Conservation (phyloP, 1,140 invertebrate genomes). For the Nebria ingens region DNA sequence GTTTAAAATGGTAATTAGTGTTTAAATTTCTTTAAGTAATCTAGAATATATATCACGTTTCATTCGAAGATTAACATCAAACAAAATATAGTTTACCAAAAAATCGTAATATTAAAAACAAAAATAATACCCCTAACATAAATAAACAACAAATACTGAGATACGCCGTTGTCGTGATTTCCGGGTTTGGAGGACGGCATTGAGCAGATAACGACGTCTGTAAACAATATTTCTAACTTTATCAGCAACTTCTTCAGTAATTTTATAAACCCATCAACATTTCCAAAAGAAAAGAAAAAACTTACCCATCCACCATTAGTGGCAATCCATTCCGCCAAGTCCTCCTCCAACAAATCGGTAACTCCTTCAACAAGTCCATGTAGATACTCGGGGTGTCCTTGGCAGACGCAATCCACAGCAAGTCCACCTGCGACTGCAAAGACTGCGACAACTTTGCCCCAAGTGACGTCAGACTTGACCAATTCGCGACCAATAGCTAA, state of each 20-base stretch:
- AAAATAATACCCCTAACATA: not conserved
- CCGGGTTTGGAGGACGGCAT: not conserved
- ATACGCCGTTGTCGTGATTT: not conserved
- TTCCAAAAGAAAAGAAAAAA: too few species aligned
- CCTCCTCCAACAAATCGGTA: slow-evolving; percentile 50
- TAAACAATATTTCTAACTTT: slow-evolving; percentile 1
- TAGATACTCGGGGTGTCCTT: slow-evolving; percentile 53
- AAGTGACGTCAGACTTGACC: slow-evolving; percentile 47
- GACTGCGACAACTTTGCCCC: slow-evolving; percentile 57
- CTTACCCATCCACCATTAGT: slow-evolving; percentile 63
- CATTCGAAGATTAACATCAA: too few species aligned
- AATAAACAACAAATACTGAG: not conserved
- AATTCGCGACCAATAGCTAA: slow-evolving; percentile 48
- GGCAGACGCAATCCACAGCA: slow-evolving; percentile 56
- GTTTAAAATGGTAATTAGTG: too few species aligned
- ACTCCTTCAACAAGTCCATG: slow-evolving; percentile 49
- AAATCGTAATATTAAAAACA: not conserved
- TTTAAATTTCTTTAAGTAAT: too few species aligned
- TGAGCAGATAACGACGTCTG: not conserved
- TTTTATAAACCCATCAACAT: not conserved
- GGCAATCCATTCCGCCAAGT: slow-evolving; percentile 56
- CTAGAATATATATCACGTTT: too few species aligned
- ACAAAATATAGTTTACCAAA: not conserved
- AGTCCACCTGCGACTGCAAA: slow-evolving; percentile 57
- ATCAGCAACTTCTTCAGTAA: too few species aligned